Base-by-base conservation (phyloP, 2,797 vertebrate genomes). In the Etheostoma perlongum region DNA sequence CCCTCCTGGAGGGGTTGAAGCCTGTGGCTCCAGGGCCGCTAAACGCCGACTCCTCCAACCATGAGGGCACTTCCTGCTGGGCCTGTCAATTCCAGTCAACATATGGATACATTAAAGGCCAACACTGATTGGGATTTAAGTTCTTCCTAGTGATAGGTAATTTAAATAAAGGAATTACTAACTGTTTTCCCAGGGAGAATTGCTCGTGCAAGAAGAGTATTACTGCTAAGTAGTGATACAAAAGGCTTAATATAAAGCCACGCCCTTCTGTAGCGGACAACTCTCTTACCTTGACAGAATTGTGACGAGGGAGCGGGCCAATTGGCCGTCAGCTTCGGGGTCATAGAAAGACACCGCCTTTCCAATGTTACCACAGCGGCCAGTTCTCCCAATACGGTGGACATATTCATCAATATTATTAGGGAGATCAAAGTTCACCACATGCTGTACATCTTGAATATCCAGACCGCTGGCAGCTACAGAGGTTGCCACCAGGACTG, bases 351-450 rank as follows among this genome's bases (percentile, higher is more conserved):
- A 96, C 89, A 98, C 76, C 0, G 98, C 97, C 82, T 90, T 95
- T 58, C 98, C 98, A 0, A 23, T 94, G 89, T 99, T 99, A 10
- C 98, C 98, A 55, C 98, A 99, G 58, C 97, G 97, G 3, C 97
- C 98, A 1, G 97, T 99, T 65, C 98, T 95, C 36, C 97, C 98
- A 51, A 99, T 99, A 15, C 97, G 95, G 85, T 99, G 97, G 40
- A 99, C 97, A 0, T 99, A 99, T 3, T 99, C 98, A 0, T 98
- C 97, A 1, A 99, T 96, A 65, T 88, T 92, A 47, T 88, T 93
- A 15, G 98, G 97, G 25, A 99, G 96, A 84, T 99, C 98, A 83
- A 96, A 97, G 92, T 99, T 99, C 64, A 99, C 96, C 69, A 99
- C 97, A 0, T 98, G 96, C 75, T 98, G 96, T 57, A 99, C 97